Evolutionary conservation across 2,113 vertebrate genomes (phyloP).

Genomic region (Hippocampus guttulatus): DNA sequence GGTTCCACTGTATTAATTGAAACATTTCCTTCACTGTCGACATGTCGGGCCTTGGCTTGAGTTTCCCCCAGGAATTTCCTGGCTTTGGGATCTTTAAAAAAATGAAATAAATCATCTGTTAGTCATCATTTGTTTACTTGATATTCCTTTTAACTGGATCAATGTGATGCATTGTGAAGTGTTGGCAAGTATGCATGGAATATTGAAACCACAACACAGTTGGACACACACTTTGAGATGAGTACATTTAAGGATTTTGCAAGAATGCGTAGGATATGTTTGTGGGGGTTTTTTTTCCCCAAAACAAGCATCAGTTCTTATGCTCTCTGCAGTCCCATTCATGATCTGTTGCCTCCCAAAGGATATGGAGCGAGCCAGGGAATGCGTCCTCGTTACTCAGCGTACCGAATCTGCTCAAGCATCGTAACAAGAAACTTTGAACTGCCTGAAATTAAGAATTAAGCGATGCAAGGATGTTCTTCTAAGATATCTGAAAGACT

Average conservation of each 20-base stretch:
- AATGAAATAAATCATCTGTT: slow-evolving; percentile 44
- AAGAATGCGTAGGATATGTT: not conserved
- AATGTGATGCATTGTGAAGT: slow-evolving; percentile 7
- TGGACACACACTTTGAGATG: not conserved
- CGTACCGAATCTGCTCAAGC: slow-evolving; percentile 48
- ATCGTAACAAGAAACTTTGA: slow-evolving; percentile 55
- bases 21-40: slow-evolving; percentile 45
- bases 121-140: slow-evolving; percentile 40
- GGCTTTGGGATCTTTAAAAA: slow-evolving; percentile 36
- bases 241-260: not conserved
- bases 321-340: slow-evolving; percentile 26
- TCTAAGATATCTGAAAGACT: slow-evolving; percentile 50
- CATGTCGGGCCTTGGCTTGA: slow-evolving; percentile 49
- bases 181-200: slow-evolving; percentile 13
- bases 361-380: slow-evolving; percentile 49
- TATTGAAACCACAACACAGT: slow-evolving; percentile 13
- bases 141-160: slow-evolving; percentile 14
- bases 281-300: not conserved
- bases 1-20: slow-evolving; percentile 27
- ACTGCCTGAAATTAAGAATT: slow-evolving; percentile 18
- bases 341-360: slow-evolving; percentile 44
- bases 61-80: slow-evolving; percentile 36
- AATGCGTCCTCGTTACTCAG: slow-evolving; percentile 60
- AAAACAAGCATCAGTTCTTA: slow-evolving; percentile 6
- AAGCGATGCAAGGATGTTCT: slow-evolving; percentile 34